Percentiles rank a stretch among this genome's conserved stretches.
phyloP scores from a whole-genome alignment of 2,113 vertebrate species.

The Pandion haliaetus region DNA sequence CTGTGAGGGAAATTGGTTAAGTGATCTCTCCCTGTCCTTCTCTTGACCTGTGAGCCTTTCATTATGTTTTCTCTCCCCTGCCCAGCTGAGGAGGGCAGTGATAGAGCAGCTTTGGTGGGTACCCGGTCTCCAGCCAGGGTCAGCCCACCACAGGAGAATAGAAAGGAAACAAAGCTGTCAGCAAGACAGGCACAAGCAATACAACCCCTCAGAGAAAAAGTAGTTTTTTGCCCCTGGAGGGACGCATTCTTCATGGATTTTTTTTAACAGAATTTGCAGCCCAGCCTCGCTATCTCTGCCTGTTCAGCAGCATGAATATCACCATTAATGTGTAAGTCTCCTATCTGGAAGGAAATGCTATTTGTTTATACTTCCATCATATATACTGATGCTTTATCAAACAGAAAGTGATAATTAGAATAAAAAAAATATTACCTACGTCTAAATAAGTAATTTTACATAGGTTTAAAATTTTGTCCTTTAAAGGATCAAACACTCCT shows the following conservation, averaged over 20 bases:
- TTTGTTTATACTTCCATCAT: neutral
- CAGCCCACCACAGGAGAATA: neutral
- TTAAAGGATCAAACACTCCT: neutral
- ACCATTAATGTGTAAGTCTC: neutral
- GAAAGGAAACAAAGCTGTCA: neutral
- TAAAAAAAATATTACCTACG: neutral
- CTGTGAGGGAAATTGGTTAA: no score
- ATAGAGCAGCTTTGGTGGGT: no score
- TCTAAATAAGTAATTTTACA: neutral
- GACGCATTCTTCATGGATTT: neutral
- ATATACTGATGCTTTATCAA: neutral
- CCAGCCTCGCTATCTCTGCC: neutral
- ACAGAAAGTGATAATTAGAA: neutral
- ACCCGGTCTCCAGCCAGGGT: no score
- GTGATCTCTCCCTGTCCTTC: no score
- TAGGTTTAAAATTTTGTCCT: neutral
- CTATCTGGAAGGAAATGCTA: neutral
- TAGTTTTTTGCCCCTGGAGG: neutral
- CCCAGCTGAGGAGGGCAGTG: no score
- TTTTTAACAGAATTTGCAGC: neutral
- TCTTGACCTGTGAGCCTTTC: no score
- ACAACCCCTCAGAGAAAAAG: neutral
- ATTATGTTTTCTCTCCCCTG: no score
- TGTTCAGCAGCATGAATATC: neutral
- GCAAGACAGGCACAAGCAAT: neutral